Evolutionary conservation across 1,140 invertebrate genomes (phyloP).

Genomic region (Habropoda laboriosa): DNA sequence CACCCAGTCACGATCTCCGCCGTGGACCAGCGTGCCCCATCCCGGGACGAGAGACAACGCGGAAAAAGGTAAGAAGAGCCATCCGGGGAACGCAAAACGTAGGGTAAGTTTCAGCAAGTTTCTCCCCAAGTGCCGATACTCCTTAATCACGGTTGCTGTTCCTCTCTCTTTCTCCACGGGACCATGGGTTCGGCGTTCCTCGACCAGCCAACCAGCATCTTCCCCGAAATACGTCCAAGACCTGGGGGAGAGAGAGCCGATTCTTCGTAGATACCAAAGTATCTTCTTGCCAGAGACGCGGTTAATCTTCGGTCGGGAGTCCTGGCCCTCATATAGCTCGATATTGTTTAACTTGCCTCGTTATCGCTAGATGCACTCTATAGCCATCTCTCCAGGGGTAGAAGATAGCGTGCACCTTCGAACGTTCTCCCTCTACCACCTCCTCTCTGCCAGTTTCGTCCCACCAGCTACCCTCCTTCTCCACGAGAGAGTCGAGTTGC

Average conservation of each 20-base stretch:
- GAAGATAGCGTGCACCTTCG: conserved; percentile 77
- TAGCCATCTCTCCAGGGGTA: conserved; percentile 80
- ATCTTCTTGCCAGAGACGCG: conserved; percentile 64
- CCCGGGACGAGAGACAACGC: not conserved
- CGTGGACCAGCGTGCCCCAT: not conserved
- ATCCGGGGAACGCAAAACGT: not conserved
- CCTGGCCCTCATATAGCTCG: conserved; percentile 76
- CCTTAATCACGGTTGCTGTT: conserved; percentile 41
- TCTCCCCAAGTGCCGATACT: conserved; percentile 44
- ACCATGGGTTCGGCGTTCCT: not conserved
- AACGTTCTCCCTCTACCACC: conserved; percentile 52
- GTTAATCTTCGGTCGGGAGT: conserved; percentile 76
- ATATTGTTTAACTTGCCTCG: conserved; percentile 82
- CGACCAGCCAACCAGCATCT: conserved; percentile 33
- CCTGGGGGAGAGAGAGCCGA: conserved; percentile 45
- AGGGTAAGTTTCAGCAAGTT: conserved; percentile 37
- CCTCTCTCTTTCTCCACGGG: too few relatives aligned
- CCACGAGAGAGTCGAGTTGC: conserved; percentile 35
- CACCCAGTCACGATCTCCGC: too few relatives aligned
- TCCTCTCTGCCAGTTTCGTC: conserved; percentile 35
- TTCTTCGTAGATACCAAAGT: conserved; percentile 54
- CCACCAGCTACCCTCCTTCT: too few relatives aligned
- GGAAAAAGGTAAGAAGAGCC: conserved; percentile 8
- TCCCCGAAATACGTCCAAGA: conserved; percentile 48
- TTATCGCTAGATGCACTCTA: conserved; percentile 82